Evolutionary conservation across 2,888 invertebrate species (phyloP).

Genomic region (Monoplex corrugatus): DNA sequence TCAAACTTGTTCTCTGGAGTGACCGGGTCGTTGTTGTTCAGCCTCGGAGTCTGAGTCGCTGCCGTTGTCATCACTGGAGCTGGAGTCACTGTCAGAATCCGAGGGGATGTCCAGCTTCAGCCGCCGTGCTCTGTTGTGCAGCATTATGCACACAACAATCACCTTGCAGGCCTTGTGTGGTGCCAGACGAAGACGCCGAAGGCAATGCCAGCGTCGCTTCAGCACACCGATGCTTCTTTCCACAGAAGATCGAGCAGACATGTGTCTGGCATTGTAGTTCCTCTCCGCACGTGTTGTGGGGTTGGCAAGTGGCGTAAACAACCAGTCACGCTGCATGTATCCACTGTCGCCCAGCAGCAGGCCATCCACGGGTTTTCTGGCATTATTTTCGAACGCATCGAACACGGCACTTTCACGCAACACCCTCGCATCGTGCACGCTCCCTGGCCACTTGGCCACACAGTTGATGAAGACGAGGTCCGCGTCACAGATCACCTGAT

Average conservation of each 20-base stretch:
- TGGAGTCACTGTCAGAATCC: conserved; percentile 3
- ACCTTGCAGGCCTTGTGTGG: no score
- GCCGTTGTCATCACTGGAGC: conserved; percentile 22
- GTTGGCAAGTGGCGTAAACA: no score
- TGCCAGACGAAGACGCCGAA: no score
- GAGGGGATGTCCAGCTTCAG: no score
- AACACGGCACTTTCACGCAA: no score
- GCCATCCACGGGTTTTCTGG: no score
- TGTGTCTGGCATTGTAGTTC: conserved; percentile 6
- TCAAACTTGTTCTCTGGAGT: no score
- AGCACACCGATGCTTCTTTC: conserved; percentile 23
- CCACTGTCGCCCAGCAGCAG: no score
- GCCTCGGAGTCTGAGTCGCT: conserved; percentile 35
- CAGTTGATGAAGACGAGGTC: conserved; percentile 21
- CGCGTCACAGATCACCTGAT: conserved; percentile 38
- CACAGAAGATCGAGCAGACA: not conserved
- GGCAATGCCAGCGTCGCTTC: conserved; percentile 30
- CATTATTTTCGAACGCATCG: no score
- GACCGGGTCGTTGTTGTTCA: conserved; percentile 19
- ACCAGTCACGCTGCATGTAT: no score
- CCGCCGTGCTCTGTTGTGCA: no score
- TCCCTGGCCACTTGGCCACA: conserved; percentile 27
- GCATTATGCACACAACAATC: no score
- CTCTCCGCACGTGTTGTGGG: not conserved
- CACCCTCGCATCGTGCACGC: conserved; percentile 36